Evolutionary conservation across 2,888 invertebrate genomes (phyloP), one percentile per base, ranked within the genome.

Genomic region (Tricholauxania praeusta): DNA sequence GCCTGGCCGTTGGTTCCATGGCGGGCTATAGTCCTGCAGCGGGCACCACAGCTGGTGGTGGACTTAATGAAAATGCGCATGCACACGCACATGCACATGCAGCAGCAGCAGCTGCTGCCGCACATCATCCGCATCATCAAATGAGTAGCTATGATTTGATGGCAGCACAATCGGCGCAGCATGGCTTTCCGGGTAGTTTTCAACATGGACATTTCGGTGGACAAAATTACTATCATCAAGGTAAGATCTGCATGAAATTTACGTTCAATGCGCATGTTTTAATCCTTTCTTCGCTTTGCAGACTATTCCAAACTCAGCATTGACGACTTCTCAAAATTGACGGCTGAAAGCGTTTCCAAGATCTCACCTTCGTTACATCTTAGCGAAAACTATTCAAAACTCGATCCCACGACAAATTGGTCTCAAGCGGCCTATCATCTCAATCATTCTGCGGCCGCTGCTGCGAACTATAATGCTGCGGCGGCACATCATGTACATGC

Each of bases 261-360:
- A 2, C 57, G 14, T 22, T n/a, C 39, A 2, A 6, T 63, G n/a
- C 55, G 14, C 22, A 19, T 48, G 12, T 22, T 19, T 22, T 22
- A 64, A 7, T 49, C 55, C 15, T 14, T 15, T 48, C 57, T 48
- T 48, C 51, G 39, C 5, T 74, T 17, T 67, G 47, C 64, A 87
- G 91, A 91, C 80, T 89, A 90, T 49, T 89, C 90, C 17, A 91
- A 91, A 77, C 82, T 88, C 62, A 81, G 84, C 51, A 87, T 88
- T 55, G 88, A 88, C 75, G 86, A 89, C 57, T 87, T 90, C 76
- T 88, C 91, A 1, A 91, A 90, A 73, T 79, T 87, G 12, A 84
- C 87, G 8, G 84, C 84, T 48, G 87, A 87, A 72, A 84, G 85
- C 76, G 86, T 87, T 32, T 82, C 86, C 17, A 87, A 88, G 84